Conservation (phyloP, 1,140 invertebrate genomes). For the Lamellibrachia luymesi region DNA sequence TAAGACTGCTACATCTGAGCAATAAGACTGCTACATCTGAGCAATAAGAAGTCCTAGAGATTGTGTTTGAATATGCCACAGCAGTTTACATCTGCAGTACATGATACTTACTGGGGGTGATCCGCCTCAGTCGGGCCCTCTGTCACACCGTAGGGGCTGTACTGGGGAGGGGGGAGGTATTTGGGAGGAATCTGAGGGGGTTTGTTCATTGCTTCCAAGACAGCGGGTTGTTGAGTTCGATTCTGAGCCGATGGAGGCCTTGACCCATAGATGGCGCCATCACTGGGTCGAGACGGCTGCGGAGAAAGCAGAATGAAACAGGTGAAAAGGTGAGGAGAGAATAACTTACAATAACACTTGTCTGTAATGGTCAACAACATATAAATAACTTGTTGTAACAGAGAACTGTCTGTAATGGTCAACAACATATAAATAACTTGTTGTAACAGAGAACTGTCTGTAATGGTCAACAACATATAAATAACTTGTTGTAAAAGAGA, state of each 20-base stretch:
- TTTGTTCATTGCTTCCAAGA: background rate
- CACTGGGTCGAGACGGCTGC: conserved; percentile 9
- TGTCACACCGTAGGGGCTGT: background rate
- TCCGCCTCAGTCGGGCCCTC: background rate
- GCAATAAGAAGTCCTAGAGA: no score
- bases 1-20: no score
- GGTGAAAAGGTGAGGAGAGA: background rate
- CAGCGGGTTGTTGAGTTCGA: background rate
- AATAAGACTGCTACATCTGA: no score
- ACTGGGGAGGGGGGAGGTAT: conserved; percentile 10
- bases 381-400: no score
- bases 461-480: no score
- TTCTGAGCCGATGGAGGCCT: background rate
- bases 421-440: no score
- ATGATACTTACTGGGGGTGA: background rate
- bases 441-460: no score
- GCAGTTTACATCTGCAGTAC: no score
- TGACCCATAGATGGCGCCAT: background rate
- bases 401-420: no score
- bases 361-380: background rate
- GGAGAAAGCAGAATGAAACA: background rate
- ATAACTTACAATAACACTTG: background rate
- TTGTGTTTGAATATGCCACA: no score
- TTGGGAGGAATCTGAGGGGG: conserved; percentile 10
- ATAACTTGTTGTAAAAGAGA: no score